Evolutionary conservation across 2,797 vertebrate genomes (phyloP), one percentile per base, ranked within the genome.

Genomic region (Anguilla marmorata): DNA sequence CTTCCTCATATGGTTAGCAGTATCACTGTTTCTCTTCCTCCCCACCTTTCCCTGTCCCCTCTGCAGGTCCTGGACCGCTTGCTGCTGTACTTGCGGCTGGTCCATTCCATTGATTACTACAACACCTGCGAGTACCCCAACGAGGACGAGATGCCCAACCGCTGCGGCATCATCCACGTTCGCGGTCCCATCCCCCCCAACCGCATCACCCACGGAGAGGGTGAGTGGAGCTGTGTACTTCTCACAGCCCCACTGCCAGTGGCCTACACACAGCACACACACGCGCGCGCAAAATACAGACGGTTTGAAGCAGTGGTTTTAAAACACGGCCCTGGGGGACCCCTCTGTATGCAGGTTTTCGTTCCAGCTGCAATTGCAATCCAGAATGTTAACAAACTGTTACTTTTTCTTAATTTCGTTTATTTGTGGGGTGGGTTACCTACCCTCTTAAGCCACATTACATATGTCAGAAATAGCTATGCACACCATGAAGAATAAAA

Each of bases 121-220:
- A 98, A 98, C 93, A 96, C 96, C n/a, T 98, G 97, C 0, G 98
- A 99, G 92, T 99, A 99, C 89, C 96, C 97, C 19, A 98, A 97
- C 3, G 98, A 99, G 94, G 98, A 99, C 5, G 97, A 98, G 91
- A 99, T 99, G 98, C 98, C 98, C 19, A 98, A 98, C 90, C 97
- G 98, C 79, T 99, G 98, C 14, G 98, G 98, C 41, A 98, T 99
- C 92, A 95, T 99, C 89, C 98, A 99, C 0, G 98, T 99, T 0
- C 95, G 98, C 0, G 98, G 98, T 0, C 98, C 98, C 14, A 95
- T 98, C 87, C 98, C 98, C 1, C 98, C 97, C 2, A 98, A 98
- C 93, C 96, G 97, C 45, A 97, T 98, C 89, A 96, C 97, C 41
- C 96, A 97, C 0, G 95, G 97, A 85, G 98, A 99, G 94, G 97